Evolutionary conservation across 2,888 invertebrate genomes (phyloP), one percentile per base, ranked within the genome.

Genomic region (Hylaea fasciaria): DNA sequence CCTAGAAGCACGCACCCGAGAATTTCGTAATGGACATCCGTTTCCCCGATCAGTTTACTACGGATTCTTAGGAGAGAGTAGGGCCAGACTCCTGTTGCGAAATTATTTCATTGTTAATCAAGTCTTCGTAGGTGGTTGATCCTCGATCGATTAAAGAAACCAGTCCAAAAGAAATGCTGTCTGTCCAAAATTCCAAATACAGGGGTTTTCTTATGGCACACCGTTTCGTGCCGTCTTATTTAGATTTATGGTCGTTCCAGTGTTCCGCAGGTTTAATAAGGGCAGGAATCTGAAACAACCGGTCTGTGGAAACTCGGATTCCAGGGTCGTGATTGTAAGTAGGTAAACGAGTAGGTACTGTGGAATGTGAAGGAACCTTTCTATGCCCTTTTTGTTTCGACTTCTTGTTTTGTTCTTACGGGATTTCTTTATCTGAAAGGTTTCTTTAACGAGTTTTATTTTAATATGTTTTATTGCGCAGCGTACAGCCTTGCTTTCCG

Each of bases 101-200:
- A 32, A 32, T 9, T 32, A 32, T 32, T 32, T 32, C 5, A 8
- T 10, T 9, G 32, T 10, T 12, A 35, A 35, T 12, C 7, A 3
- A 37, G 37, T 0, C 37, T 37, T 37, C 12, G n/a, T 48, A 44
- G 37, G 53, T 53, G 13, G 12, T 37, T 58, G 53, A 58, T 43
- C 52, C 37, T 53, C 48, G 14, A 32, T 39, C 35, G 16, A 43
- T 22, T 16, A 46, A 45, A 32, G 16, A 39, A 48, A 56, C 40
- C 50, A 45, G 40, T 48, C 28, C 39, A 16, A 17, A 48, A 47
- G 46, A 51, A 65, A 62, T 65, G 61, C 46, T 40, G 60, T 54
- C 52, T 57, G 52, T 44, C 43, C 59, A 22, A 22, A 22, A 22
- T 22, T 22, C 22, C 22, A 50, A 57, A 60, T 45, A 37, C 32